phyloP scores from a whole-genome alignment of 2,888 invertebrate species.

The Cacoxenus indagator region DNA sequence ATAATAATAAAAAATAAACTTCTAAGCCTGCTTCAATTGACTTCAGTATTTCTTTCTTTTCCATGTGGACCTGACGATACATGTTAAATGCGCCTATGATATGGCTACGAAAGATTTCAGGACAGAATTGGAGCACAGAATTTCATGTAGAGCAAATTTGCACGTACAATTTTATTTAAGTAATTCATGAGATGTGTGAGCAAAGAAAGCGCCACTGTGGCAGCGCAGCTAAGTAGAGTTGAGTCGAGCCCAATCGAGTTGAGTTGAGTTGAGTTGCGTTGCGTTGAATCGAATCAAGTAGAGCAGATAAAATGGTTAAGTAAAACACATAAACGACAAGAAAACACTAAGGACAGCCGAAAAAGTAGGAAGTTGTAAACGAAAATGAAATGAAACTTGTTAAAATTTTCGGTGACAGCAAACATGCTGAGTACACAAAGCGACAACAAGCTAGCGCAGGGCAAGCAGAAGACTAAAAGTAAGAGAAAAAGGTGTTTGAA shows the following conservation, averaged over 20 bases:
- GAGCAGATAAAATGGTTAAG: slow-evolving; percentile 3
- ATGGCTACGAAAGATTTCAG: too few species aligned
- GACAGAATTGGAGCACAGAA: too few species aligned
- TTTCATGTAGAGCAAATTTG: not conserved
- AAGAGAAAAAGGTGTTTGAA: not conserved
- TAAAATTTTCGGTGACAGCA: slow-evolving; percentile 22
- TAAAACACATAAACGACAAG: not conserved
- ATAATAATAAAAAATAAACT: too few species aligned
- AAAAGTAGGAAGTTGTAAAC: slow-evolving; percentile 3
- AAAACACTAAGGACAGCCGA: not conserved
- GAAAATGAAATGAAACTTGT: slow-evolving; percentile 15
- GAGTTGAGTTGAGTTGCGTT: not conserved
- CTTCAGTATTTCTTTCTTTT: too few species aligned
- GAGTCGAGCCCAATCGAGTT: not conserved
- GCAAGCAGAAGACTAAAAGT: too few species aligned
- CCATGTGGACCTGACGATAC: too few species aligned
- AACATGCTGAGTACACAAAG: not conserved
- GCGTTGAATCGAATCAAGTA: not conserved
- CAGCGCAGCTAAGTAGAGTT: not conserved
- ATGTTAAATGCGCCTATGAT: too few species aligned
- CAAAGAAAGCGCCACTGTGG: not conserved
- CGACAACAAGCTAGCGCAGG: not conserved
- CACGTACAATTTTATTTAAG: slow-evolving; percentile 16
- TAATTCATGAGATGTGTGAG: slow-evolving; percentile 2
- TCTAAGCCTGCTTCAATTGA: too few species aligned